Evolutionary conservation across 2,113 vertebrate genomes (phyloP), one percentile per base, ranked within the genome.

Genomic region (Dinomys branickii): DNA sequence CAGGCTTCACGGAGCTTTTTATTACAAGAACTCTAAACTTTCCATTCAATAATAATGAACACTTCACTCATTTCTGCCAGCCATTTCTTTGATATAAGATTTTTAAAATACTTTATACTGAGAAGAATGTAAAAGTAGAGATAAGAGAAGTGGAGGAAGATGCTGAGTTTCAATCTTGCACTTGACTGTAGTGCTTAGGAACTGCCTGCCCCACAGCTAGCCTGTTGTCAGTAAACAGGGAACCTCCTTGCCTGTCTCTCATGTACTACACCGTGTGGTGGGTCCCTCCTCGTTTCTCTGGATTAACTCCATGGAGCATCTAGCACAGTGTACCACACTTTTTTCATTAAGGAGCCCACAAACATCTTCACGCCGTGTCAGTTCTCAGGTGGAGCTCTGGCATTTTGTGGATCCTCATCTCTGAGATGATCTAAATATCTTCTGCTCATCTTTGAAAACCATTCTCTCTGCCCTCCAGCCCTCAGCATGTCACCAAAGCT

Each of bases 371-470:
- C 5, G 54, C 1, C 11, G 7, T 24, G 30, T 26, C 30, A 30
- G 35, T 20, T 33, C 28, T 59, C 24, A 14, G n/a, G 4, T 14
- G 50, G 73, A 83, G 35, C 35, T 22, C 47, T 85, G 33, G 20
- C 10, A 44, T 22, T 54, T 56, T 52, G 4, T 75, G 47, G 38
- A 14, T n/a, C 24, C 33, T 88, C 80, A 61, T 47, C 12, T 91
- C 63, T 85, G 87, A 93, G 33, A 86, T 4, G 6, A 71, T 33
- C 14, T 28, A 38, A 90, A 22, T n/a, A 78, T 28, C 73, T 30
- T 33, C 33, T n/a, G 22, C 12, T 69, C 24, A 54, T 91, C 73
- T 94, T 88, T 89, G 35, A 91, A 94, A 94, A 91, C 26, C 20
- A 88, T 44, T 54, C 44, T 65, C 30, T 41, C 19, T 73, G 33